A percentile compares a stretch with the other conserved stretches of the same genome.
phyloP scores from a whole-genome alignment of 1,140 invertebrate species.

The Drosophila kurseongensis region DNA sequence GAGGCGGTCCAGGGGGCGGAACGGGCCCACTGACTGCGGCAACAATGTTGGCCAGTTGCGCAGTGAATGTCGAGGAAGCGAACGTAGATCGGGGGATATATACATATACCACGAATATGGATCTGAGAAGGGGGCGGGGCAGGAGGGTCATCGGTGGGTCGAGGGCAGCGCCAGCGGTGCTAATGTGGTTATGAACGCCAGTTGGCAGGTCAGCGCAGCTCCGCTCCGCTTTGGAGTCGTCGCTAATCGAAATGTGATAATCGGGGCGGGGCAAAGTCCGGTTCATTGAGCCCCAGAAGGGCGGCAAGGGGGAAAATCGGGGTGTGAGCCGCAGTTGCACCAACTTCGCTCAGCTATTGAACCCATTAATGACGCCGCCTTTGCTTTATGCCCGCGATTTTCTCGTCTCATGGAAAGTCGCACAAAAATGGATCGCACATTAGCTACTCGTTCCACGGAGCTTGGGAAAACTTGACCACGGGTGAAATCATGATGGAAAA shows the following conservation, averaged over 20 bases:
- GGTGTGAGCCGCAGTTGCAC: slow-evolving; percentile 54
- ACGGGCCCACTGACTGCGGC: slow-evolving; percentile 37
- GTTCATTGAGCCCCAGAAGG: slow-evolving; percentile 52
- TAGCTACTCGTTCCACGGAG: neutral
- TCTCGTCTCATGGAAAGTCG: slow-evolving; percentile 55
- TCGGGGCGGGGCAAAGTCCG: slow-evolving; percentile 45
- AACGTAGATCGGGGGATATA: slow-evolving; percentile 60
- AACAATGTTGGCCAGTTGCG: slow-evolving; percentile 48
- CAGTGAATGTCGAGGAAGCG: slow-evolving; percentile 64
- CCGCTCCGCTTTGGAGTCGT: slow-evolving; percentile 23
- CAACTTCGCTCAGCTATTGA: slow-evolving; percentile 70
- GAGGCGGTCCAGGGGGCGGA: slow-evolving; percentile 57
- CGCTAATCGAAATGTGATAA: slow-evolving; percentile 76
- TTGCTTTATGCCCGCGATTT: slow-evolving; percentile 38
- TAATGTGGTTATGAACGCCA: slow-evolving; percentile 78
- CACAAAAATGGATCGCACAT: slow-evolving; percentile 29
- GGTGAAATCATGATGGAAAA: slow-evolving; percentile 16
- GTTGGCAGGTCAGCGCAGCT: slow-evolving; percentile 49
- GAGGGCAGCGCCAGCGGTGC: slow-evolving; percentile 72
- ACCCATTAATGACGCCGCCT: slow-evolving; percentile 67
- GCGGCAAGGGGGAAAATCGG: slow-evolving; percentile 1
- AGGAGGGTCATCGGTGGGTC: slow-evolving; percentile 47
- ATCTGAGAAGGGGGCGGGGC: neutral
- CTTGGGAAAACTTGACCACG: slow-evolving; percentile 21
- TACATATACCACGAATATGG: neutral